These are phyloP conservation scores for Hirtodrosophila confusa DNA, from an alignment of 2,888 invertebrate species.

Conservation along the genomic window DNA sequence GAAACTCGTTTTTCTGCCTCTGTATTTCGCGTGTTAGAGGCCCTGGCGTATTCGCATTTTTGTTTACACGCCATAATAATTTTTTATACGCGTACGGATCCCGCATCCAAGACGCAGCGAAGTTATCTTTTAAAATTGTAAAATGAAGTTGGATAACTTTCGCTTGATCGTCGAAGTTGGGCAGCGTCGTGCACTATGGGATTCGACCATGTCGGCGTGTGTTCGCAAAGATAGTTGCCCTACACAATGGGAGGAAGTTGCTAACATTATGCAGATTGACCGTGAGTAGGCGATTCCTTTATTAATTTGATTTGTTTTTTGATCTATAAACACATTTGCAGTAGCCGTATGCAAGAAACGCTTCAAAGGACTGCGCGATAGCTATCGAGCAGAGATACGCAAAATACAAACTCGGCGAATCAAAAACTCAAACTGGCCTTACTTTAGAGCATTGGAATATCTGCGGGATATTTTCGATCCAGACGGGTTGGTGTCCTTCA, in stretches of 20 bases:
- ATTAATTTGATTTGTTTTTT: neutral
- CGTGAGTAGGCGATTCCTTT: conserved; percentile 23
- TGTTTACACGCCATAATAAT: conserved; percentile 51
- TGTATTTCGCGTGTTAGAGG: conserved; percentile 1
- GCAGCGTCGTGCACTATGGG: conserved; percentile 58
- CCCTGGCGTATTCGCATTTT: conserved; percentile 27
- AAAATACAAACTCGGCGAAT: conserved; percentile 53
- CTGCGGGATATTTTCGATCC: conserved; percentile 65
- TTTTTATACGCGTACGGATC: conserved; percentile 7
- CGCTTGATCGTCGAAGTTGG: conserved; percentile 58
- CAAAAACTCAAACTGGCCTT: conserved; percentile 45
- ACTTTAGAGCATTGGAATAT: conserved; percentile 61
- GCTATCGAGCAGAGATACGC: conserved; percentile 59
- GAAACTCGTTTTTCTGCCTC: neutral
- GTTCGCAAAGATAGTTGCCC: conserved; percentile 43
- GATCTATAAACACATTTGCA: conserved; percentile 23
- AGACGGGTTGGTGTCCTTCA: conserved; percentile 38
- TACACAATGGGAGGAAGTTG: conserved; percentile 51
- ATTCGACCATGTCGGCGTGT: conserved; percentile 50
- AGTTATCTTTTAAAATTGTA: neutral
- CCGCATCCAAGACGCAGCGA: neutral
- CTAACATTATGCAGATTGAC: conserved; percentile 48
- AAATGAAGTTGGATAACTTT: conserved; percentile 54
- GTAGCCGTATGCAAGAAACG: conserved; percentile 57
- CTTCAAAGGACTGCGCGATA: conserved; percentile 60